Percentiles rank a stretch among this genome's conserved stretches.
phyloP scores from a whole-genome alignment of 2,888 invertebrate genomes.

The Cheiracanthium punctorium region DNA sequence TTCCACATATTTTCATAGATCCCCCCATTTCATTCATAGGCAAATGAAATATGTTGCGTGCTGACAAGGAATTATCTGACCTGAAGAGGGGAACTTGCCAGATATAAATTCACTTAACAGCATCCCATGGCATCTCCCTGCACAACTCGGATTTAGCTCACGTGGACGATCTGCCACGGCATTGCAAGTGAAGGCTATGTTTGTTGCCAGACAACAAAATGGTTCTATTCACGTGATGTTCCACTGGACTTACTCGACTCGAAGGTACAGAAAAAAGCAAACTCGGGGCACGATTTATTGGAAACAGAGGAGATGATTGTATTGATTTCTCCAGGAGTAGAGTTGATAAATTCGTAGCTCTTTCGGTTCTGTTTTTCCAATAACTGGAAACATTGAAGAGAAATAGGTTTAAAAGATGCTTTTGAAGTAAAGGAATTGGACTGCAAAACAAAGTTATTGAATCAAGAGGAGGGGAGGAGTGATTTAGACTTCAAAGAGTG shows the following conservation, averaged over 20 bases:
- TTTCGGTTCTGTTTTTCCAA: neutral
- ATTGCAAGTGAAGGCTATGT: neutral
- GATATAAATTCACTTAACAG: neutral
- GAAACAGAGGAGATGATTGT: neutral
- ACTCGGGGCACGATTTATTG: neutral
- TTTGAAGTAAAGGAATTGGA: neutral
- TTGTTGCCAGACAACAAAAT: neutral
- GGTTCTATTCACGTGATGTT: conserved; percentile 1
- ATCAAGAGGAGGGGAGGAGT: too few species aligned
- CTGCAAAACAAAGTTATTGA: too few species aligned
- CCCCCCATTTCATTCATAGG: neutral
- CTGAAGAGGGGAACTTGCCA: neutral
- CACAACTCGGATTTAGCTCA: neutral
- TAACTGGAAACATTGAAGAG: neutral
- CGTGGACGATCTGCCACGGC: neutral
- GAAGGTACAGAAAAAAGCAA: neutral
- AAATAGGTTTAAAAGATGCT: neutral
- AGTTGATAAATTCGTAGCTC: neutral
- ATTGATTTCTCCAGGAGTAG: neutral
- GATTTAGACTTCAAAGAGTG: too few species aligned
- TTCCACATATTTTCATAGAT: neutral
- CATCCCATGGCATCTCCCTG: neutral
- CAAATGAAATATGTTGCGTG: neutral
- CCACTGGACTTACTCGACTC: neutral
- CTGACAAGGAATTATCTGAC: neutral